phyloP scores from a whole-genome alignment of 2,888 invertebrate species.

The Asteroscopus sphinx region DNA sequence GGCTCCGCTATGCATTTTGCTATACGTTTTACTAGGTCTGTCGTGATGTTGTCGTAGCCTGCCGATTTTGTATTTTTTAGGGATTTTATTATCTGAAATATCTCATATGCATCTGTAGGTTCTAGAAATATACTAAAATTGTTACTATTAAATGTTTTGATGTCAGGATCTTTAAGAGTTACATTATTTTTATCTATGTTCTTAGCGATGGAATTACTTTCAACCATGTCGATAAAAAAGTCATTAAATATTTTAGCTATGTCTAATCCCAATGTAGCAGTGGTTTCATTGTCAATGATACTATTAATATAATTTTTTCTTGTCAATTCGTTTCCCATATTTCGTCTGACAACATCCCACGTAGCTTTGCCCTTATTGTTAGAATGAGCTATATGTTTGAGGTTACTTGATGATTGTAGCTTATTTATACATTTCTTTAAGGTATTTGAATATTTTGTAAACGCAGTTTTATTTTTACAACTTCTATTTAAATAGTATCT shows the following conservation, averaged over 20 bases:
- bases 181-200: too few relatives aligned
- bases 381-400: not conserved
- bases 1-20: not conserved
- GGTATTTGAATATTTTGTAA: not conserved
- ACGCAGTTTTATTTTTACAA: not conserved
- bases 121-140: slow-evolving; percentile 1
- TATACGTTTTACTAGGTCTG: not conserved
- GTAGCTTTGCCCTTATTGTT: too few relatives aligned
- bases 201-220: not conserved
- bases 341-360: not conserved
- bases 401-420: not conserved
- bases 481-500: not conserved
- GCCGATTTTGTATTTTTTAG: slow-evolving; percentile 1
- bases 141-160: slow-evolving; percentile 1
- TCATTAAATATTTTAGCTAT: slow-evolving; percentile 5
- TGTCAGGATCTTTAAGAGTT: too few relatives aligned
- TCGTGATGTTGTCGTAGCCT: slow-evolving; percentile 1
- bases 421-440: slow-evolving; percentile 11
- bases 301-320: slow-evolving; percentile 1
- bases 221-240: slow-evolving; percentile 3
- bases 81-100: not conserved
- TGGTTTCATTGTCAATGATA: slow-evolving; percentile 1
- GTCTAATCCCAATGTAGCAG: slow-evolving; percentile 7
- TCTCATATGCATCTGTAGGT: not conserved
- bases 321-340: not conserved